Base-by-base conservation (phyloP, 2,113 vertebrate genomes). In the Zosterops borbonicus region DNA sequence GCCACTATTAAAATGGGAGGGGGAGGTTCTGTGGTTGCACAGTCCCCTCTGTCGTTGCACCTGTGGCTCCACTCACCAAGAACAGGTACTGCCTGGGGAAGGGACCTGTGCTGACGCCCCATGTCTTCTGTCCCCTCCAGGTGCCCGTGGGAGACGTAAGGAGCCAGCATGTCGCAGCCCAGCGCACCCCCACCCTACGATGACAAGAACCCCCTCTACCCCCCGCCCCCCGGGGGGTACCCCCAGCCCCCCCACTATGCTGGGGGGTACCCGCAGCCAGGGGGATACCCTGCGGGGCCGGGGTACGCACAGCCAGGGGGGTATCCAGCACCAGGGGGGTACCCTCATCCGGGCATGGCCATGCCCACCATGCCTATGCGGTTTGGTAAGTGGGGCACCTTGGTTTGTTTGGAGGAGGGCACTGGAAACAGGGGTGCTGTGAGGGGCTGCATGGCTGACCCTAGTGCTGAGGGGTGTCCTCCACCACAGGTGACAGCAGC, bases 111-210 rank as follows among this genome's bases (percentile, higher is more conserved):
- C 37, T 84, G 56, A 64, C 41, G 21, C 56, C 31, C 8, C 11
- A 3, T 70, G 7, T 84, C 76, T 58, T 91, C 35, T 77, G 5
- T 96, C 35, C 87, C n/a, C 69, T 97, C 20, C 90, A 98, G 98
- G 96, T 96, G 53, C 39, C 59, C 3, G 46, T 6, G 39, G 82
- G 87, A 95, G 78, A 60, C 39, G 0, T 77, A 67, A 56, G 64
- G 89, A 95, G 20, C 76, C 14, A 8, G 77, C 92, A 99, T 99
- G 99, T 99, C 99, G 5, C 97, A 96, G 50, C 98, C 99, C 92
- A 98, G 96, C 13, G 98, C 98, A 37, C 99, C 99, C 1, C 99
- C 99, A 2, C 92, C 97, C 2, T 99, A 99, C 1, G 97, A 99
- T 9, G 98, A 99, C 73, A 97, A 85, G 31, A 98, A 98, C 68